Conservation (phyloP, 92 coral and sea anemone genomes). For the Paragorgia papillata region DNA sequence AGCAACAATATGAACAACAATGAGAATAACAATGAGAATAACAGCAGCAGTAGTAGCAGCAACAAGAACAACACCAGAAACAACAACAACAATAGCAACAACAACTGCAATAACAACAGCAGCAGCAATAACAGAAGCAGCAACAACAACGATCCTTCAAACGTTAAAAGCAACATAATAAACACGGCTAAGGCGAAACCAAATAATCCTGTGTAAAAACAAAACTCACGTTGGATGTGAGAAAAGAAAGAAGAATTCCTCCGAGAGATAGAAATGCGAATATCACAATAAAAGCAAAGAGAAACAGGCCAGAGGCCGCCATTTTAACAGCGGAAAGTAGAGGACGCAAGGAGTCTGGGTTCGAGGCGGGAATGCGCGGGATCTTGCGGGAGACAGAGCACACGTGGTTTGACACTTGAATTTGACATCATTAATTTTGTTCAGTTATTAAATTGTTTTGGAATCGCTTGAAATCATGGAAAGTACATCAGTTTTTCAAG, state of each 20-base stretch:
- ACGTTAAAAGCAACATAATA: too few species aligned
- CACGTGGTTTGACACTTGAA: too few species aligned
- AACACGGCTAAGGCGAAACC: not conserved
- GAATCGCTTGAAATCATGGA: constrained; percentile 3
- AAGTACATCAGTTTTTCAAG: constrained; percentile 61
- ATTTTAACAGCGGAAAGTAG: not conserved
- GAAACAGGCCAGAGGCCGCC: constrained; percentile 28
- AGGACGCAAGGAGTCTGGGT: not conserved
- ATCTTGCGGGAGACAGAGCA: not conserved
- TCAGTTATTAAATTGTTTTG: not conserved
- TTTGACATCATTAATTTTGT: too few species aligned
- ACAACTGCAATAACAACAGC: too few species aligned
- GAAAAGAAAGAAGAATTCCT: constrained; percentile 69
- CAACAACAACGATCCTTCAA: too few species aligned
- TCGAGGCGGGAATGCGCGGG: constrained; percentile 9
- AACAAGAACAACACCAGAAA: too few species aligned
- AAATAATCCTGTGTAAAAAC: too few species aligned
- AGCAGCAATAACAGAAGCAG: too few species aligned
- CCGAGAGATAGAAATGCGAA: constrained; percentile 71
- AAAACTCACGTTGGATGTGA: constrained; percentile 72
- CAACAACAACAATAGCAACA: too few species aligned
- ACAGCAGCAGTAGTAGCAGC: too few species aligned
- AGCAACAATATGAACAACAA: too few species aligned
- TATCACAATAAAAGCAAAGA: constrained; percentile 64
- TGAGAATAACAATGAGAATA: too few species aligned